phyloP scores from a whole-genome alignment of 2,113 vertebrate species.

The Beaufortia kweichowensis region DNA sequence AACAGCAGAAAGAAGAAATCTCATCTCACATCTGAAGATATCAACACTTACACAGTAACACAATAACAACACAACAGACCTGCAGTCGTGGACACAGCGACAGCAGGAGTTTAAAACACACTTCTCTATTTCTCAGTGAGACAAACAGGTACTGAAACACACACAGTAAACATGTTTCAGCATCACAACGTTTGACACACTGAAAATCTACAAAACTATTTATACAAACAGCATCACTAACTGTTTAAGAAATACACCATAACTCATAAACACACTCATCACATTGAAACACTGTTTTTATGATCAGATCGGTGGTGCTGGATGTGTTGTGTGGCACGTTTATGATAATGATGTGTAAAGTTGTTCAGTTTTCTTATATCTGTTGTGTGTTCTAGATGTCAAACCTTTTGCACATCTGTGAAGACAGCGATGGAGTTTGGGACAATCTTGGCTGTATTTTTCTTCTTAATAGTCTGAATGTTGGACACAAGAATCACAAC shows the following conservation, averaged over 20 bases:
- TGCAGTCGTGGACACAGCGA: conserved; percentile 65
- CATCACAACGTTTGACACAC: too few species aligned
- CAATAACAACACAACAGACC: conserved; percentile 53
- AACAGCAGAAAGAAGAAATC: not conserved
- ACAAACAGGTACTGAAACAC: conserved; percentile 76
- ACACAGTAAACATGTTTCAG: not conserved
- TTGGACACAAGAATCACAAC: conserved; percentile 65
- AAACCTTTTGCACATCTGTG: conserved; percentile 79
- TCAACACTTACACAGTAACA: not conserved
- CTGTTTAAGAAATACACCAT: not conserved
- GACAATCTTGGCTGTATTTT: conserved; percentile 72
- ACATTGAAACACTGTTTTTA: too few species aligned
- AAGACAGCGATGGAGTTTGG: conserved; percentile 78
- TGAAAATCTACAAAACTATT: too few species aligned
- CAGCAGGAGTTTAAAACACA: conserved; percentile 70
- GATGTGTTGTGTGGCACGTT: too few species aligned
- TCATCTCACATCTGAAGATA: not conserved
- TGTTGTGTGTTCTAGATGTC: not conserved
- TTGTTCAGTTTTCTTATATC: too few species aligned
- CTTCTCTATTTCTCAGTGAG: conserved; percentile 73
- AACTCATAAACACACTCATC: not conserved
- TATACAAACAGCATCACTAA: too few species aligned
- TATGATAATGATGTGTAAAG: too few species aligned
- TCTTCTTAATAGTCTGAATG: conserved; percentile 76
- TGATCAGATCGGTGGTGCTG: too few species aligned